These are phyloP conservation scores for Sinotaia quadrata DNA, from an alignment of 2,888 invertebrate species.

Conservation along the genomic window DNA sequence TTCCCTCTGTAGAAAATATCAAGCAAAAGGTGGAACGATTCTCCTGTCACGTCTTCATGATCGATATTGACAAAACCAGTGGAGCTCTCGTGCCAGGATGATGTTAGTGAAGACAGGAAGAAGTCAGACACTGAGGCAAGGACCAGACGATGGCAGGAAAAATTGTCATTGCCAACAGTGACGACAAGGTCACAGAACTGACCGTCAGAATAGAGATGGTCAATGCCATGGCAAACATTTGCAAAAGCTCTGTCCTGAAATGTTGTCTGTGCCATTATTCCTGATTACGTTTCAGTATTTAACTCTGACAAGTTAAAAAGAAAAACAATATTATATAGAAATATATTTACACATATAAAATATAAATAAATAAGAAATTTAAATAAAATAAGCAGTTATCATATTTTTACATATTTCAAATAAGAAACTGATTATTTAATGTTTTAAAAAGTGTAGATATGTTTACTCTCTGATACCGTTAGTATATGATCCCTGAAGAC, in stretches of 20 bases:
- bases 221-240: not conserved
- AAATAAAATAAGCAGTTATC: no score
- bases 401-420: no score
- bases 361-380: no score
- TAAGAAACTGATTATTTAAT: no score
- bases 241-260: not conserved
- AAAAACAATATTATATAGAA: no score
- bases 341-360: no score
- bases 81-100: not conserved
- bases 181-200: not conserved
- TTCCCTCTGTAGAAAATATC: not conserved
- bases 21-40: not conserved
- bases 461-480: no score
- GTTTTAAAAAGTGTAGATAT: no score
- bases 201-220: not conserved
- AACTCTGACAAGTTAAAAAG: no score
- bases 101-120: conserved; percentile 15
- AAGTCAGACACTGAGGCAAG: conserved; percentile 23
- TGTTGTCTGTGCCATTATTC: no score
- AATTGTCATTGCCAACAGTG: not conserved
- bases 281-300: no score
- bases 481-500: no score
- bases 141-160: not conserved
- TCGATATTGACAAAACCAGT: not conserved
- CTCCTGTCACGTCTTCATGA: not conserved